Conservation (phyloP, 2,888 invertebrate species). For the Melanotus villosus region DNA sequence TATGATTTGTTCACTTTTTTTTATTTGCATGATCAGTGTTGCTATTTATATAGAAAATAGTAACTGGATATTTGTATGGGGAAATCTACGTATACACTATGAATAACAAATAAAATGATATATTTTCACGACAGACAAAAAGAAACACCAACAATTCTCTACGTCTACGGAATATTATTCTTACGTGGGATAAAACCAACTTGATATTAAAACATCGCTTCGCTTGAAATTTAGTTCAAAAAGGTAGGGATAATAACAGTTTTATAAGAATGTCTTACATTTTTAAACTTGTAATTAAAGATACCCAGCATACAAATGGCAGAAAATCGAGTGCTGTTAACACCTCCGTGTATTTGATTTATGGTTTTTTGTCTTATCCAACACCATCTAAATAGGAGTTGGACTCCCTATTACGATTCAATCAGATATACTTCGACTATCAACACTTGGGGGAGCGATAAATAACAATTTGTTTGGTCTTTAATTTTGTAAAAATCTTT, state of each 20-base stretch:
- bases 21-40: no score
- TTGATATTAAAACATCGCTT: no score
- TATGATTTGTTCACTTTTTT: no score
- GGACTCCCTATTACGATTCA: conserved; percentile 60
- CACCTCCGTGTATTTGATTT: conserved; percentile 62
- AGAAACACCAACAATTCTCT: no score
- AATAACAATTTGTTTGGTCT: conserved; percentile 58
- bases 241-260: neutral
- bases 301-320: conserved; percentile 7
- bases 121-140: no score
- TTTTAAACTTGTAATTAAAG: conserved; percentile 12
- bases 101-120: no score
- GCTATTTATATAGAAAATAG: no score
- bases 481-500: conserved; percentile 47
- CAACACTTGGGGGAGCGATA: conserved; percentile 62
- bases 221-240: neutral
- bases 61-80: no score
- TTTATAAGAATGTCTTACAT: neutral
- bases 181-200: no score
- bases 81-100: no score
- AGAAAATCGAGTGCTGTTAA: conserved; percentile 51
- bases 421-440: conserved; percentile 62
- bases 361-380: conserved; percentile 60
- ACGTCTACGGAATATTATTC: no score
- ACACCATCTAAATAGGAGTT: conserved; percentile 65